Evolutionary conservation across 2,113 vertebrate genomes (phyloP).

Genomic region (Orycteropus afer): DNA sequence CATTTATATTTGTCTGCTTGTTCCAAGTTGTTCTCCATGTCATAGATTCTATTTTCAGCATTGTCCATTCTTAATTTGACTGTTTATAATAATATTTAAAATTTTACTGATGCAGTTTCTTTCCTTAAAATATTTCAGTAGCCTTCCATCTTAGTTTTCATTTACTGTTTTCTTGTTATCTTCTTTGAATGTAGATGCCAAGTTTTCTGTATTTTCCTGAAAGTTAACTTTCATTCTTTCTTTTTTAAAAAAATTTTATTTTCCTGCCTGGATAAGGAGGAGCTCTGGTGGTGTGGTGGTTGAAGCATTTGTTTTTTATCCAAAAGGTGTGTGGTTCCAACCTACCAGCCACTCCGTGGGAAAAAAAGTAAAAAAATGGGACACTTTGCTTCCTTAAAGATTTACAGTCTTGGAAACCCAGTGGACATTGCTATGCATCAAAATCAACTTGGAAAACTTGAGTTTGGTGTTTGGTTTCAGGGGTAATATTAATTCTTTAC

Average conservation of each 20-base stretch:
- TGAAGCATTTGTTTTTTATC: too few relatives aligned
- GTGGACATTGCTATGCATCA: too few relatives aligned
- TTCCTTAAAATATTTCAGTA: background rate
- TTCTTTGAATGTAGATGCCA: background rate
- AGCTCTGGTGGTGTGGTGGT: too few relatives aligned
- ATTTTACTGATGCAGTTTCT: constrained; percentile 1
- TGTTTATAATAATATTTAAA: constrained; percentile 15
- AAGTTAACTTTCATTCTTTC: background rate
- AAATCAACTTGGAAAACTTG: too few relatives aligned
- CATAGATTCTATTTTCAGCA: constrained; percentile 6
- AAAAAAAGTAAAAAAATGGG: too few relatives aligned
- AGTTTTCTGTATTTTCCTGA: constrained; percentile 2
- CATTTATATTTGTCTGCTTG: background rate
- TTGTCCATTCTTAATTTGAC: constrained; percentile 18
- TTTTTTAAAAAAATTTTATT: constrained; percentile 37
- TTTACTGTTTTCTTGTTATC: background rate
- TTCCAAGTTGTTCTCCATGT: background rate
- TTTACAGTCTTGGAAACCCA: too few relatives aligned
- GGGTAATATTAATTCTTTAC: background rate
- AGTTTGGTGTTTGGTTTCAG: too few relatives aligned
- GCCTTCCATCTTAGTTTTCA: background rate
- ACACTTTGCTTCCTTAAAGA: too few relatives aligned
- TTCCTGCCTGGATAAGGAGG: too few relatives aligned
- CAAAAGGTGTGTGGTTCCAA: too few relatives aligned
- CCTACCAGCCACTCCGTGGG: too few relatives aligned